Evolutionary conservation across 2,113 vertebrate genomes (phyloP).

Genomic region (Pomatorhinus ruficollis): DNA sequence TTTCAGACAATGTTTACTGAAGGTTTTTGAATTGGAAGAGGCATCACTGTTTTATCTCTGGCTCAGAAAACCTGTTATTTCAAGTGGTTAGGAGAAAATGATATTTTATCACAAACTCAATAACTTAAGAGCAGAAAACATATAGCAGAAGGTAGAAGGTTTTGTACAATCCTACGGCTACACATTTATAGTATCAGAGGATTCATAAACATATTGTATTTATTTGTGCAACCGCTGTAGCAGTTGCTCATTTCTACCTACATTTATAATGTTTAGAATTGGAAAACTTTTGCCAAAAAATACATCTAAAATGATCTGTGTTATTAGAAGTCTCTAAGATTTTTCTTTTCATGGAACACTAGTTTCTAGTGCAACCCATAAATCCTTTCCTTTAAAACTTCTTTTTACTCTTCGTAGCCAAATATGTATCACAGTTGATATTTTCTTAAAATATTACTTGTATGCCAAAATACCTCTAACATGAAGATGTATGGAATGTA

Average conservation of each 20-base stretch:
- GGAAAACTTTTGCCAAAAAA: background rate
- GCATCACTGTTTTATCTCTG: background rate
- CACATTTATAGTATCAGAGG: background rate
- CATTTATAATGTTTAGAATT: background rate
- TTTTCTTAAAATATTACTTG: background rate
- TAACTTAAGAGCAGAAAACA: background rate
- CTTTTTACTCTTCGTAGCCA: background rate
- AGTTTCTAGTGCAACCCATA: background rate
- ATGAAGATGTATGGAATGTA: background rate
- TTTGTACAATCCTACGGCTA: background rate
- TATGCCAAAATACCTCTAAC: background rate
- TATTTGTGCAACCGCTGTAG: background rate
- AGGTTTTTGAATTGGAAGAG: background rate
- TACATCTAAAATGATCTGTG: background rate
- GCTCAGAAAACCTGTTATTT: background rate
- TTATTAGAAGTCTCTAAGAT: background rate
- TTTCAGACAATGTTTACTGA: background rate
- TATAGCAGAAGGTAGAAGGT: background rate
- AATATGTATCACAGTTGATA: background rate
- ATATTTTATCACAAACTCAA: background rate
- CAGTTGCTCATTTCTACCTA: background rate
- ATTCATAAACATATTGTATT: background rate
- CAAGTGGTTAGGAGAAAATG: background rate
- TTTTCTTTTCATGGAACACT: background rate
- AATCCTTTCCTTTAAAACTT: background rate